phyloP scores from a whole-genome alignment of 2,888 invertebrate genomes.

The Rhingia rostrata region DNA sequence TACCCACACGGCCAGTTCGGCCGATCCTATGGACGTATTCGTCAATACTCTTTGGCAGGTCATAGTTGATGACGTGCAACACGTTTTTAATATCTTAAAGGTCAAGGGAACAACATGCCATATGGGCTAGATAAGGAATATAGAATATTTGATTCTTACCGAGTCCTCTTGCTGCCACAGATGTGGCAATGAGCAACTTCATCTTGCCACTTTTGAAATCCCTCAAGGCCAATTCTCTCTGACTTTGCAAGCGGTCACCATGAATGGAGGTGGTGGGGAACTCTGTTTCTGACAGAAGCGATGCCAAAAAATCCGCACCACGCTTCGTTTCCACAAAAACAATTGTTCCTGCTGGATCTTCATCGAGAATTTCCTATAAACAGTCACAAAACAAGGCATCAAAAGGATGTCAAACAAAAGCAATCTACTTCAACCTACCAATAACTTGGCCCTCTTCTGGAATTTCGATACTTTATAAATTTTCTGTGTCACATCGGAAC shows the following conservation, averaged over 20 bases:
- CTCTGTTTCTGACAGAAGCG: slow-evolving; percentile 90
- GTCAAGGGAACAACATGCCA: slow-evolving; percentile 56
- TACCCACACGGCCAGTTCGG: slow-evolving; percentile 96
- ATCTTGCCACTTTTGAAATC: slow-evolving; percentile 92
- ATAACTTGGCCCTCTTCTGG: slow-evolving; percentile 89
- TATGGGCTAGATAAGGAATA: not conserved
- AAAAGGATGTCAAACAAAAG: not conserved
- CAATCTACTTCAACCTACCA: slow-evolving; percentile 78
- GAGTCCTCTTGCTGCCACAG: slow-evolving; percentile 96
- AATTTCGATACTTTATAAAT: slow-evolving; percentile 88
- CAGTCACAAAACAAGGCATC: not conserved
- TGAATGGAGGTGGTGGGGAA: slow-evolving; percentile 98
- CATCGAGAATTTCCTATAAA: slow-evolving; percentile 79
- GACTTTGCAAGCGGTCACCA: slow-evolving; percentile 97
- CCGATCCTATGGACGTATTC: slow-evolving; percentile 98
- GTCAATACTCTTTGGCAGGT: slow-evolving; percentile 94
- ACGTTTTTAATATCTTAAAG: slow-evolving; percentile 91
- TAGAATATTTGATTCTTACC: slow-evolving; percentile 82
- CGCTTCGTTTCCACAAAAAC: slow-evolving; percentile 96
- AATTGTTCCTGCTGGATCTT: slow-evolving; percentile 85
- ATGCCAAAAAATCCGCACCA: slow-evolving; percentile 94
- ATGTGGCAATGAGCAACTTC: slow-evolving; percentile 95
- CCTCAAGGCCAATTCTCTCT: slow-evolving; percentile 96
- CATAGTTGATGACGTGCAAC: slow-evolving; percentile 95
- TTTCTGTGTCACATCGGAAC: slow-evolving; percentile 93